phyloP scores from a whole-genome alignment of 2,797 vertebrate genomes.

The Scleropages formosus region DNA sequence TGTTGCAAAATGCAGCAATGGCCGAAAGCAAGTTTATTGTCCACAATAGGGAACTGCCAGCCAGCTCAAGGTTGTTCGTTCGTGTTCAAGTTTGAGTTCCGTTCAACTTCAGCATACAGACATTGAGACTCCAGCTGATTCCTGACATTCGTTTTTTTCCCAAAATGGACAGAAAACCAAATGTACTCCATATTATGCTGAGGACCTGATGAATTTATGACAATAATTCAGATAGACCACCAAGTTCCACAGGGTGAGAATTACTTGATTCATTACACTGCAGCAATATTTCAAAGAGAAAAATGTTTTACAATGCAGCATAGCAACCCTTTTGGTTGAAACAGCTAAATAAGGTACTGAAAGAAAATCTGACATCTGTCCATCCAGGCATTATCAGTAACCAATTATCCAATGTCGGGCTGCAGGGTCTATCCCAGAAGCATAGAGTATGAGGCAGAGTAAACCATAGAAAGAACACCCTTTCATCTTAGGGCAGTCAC shows the following conservation, averaged over 20 bases:
- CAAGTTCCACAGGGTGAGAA: background rate
- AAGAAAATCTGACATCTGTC: no score
- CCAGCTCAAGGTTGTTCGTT: slow-evolving; percentile 40
- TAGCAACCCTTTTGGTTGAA: background rate
- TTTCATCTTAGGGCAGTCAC: no score
- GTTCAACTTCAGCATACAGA: slow-evolving; percentile 46
- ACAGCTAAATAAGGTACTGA: no score
- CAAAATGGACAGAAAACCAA: background rate
- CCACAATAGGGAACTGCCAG: slow-evolving; percentile 41
- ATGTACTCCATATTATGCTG: background rate
- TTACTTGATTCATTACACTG: background rate
- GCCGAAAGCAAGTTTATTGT: slow-evolving; percentile 40
- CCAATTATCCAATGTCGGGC: no score
- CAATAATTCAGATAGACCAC: background rate
- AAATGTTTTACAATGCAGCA: background rate
- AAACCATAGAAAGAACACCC: no score
- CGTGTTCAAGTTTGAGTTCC: no score
- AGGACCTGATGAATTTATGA: background rate
- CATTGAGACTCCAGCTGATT: slow-evolving; percentile 48
- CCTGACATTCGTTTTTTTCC: background rate
- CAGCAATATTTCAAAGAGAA: background rate
- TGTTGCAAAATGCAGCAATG: slow-evolving; percentile 2
- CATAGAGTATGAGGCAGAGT: no score
- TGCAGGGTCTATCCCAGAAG: no score
- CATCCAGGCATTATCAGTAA: no score